A percentile compares a stretch with the other conserved stretches of the same genome.
These are phyloP conservation scores for Scaptomyza cyrtandrae DNA, from an alignment of 2,888 invertebrate species.

Conservation along the genomic window DNA sequence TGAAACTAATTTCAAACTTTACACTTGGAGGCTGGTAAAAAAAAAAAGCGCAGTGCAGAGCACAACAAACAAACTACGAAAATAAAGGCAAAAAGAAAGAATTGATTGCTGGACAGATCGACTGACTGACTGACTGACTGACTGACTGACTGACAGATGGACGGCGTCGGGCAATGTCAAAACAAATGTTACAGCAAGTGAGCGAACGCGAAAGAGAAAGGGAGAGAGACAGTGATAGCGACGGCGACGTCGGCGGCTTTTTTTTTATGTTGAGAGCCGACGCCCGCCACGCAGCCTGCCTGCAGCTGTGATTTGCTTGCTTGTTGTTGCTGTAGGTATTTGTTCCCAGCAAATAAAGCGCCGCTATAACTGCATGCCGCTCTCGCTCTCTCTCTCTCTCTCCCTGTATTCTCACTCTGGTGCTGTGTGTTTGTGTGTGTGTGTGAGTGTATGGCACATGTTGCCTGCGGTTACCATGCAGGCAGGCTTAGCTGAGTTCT, in stretches of 20 bases:
- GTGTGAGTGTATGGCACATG: conserved; percentile 38
- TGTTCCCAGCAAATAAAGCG: conserved; percentile 75
- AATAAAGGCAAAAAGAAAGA: conserved; percentile 30
- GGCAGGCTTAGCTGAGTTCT: conserved; percentile 34
- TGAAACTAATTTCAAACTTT: conserved; percentile 78
- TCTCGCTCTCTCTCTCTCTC: conserved; percentile 1
- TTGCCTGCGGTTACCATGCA: conserved; percentile 58
- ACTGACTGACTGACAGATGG: conserved; percentile 33
- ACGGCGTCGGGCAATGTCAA: conserved; percentile 50
- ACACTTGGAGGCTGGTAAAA: conserved; percentile 49
- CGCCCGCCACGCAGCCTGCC: conserved; percentile 52
- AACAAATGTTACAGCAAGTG: conserved; percentile 58
- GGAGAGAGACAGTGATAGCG: not conserved
- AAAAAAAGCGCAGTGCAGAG: conserved; percentile 41
- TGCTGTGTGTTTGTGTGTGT: not conserved
- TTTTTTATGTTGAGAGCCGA: conserved; percentile 57
- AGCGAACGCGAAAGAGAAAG: not conserved
- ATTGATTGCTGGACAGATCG: conserved; percentile 50
- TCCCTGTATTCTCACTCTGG: conserved; percentile 9
- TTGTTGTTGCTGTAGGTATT: conserved; percentile 54
- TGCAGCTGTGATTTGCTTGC: conserved; percentile 61
- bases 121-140: conserved; percentile 31
- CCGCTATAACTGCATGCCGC: conserved; percentile 24
- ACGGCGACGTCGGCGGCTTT: conserved; percentile 41
- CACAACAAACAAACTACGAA: conserved; percentile 41